phyloP scores from a whole-genome alignment of 2,797 vertebrate genomes.

The Dermochelys coriacea region DNA sequence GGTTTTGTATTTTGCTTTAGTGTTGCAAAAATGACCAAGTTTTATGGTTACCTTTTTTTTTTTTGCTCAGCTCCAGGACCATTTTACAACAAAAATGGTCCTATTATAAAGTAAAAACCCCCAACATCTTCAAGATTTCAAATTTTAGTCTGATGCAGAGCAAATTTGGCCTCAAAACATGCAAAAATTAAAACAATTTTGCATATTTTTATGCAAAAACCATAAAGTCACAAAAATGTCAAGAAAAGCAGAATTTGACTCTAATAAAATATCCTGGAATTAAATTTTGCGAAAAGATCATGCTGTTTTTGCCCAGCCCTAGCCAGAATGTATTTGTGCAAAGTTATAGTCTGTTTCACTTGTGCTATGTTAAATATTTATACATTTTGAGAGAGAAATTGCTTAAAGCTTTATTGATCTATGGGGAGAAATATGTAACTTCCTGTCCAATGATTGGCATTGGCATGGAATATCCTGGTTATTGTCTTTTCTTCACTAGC shows the following conservation, averaged over 20 bases:
- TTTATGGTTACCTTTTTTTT: neutral
- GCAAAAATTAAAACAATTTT: neutral
- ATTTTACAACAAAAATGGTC: neutral
- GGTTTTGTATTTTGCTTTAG: neutral
- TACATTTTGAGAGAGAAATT: neutral
- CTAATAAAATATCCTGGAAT: neutral
- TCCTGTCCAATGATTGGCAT: neutral
- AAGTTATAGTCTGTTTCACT: neutral
- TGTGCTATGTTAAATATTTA: neutral
- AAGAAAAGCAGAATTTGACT: neutral
- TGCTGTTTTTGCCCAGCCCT: neutral
- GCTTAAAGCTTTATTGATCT: neutral
- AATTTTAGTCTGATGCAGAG: neutral
- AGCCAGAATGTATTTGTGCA: neutral
- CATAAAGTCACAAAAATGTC: neutral
- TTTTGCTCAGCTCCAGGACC: neutral
- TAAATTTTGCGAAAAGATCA: neutral
- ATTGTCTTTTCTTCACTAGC: neutral
- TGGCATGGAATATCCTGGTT: neutral
- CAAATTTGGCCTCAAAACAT: neutral
- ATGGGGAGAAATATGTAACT: neutral
- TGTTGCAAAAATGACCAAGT: neutral
- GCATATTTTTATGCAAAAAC: neutral
- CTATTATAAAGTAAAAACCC: neutral
- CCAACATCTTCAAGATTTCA: neutral